phyloP scores from a whole-genome alignment of 2,797 vertebrate species.

The Tinamus major region DNA sequence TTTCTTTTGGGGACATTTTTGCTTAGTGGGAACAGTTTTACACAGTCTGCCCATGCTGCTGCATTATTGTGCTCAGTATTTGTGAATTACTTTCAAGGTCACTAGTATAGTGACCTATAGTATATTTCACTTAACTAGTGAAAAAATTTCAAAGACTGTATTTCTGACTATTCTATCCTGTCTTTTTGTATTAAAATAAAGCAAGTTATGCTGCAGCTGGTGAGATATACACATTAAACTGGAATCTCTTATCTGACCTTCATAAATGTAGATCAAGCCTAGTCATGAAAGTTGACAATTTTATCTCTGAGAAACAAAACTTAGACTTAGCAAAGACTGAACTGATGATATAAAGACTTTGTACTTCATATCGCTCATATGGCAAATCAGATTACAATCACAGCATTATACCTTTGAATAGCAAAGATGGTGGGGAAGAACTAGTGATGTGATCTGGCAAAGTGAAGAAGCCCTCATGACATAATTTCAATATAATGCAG shows the following conservation, averaged over 20 bases:
- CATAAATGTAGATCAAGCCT: slow-evolving; percentile 32
- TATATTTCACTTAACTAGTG: neutral
- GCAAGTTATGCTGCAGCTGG: neutral
- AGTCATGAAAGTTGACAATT: neutral
- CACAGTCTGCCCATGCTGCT: neutral
- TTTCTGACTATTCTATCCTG: neutral
- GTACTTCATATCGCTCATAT: neutral
- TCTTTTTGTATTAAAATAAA: neutral
- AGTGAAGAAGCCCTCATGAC: neutral
- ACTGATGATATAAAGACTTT: slow-evolving; percentile 1
- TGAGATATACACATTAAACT: neutral
- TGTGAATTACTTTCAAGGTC: slow-evolving; percentile 13
- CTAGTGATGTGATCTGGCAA: neutral
- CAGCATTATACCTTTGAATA: neutral
- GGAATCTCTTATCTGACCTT: slow-evolving; percentile 27
- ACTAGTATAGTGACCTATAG: no score
- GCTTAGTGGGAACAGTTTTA: neutral
- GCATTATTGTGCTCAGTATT: neutral
- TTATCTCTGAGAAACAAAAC: neutral
- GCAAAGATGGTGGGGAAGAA: neutral
- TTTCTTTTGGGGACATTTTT: neutral
- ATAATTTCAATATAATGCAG: neutral
- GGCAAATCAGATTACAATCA: neutral
- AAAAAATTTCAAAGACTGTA: neutral
- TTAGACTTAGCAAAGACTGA: neutral